Evolutionary conservation across 1,140 invertebrate genomes (phyloP).

Genomic region (Pseudomyrmex dendroicus): DNA sequence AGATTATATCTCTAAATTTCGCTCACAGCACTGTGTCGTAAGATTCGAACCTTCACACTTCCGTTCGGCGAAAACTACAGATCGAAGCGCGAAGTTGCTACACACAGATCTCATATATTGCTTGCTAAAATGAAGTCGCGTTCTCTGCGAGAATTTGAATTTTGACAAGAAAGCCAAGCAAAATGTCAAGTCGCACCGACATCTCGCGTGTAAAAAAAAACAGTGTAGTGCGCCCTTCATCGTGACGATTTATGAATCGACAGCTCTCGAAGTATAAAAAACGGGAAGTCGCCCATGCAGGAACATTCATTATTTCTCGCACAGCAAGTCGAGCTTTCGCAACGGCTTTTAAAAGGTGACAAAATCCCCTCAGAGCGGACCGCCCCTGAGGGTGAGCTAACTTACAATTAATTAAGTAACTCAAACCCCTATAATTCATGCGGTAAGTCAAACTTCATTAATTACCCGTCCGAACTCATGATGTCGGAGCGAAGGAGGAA

Average conservation of each 20-base stretch:
- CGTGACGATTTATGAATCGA: conserved; percentile 62
- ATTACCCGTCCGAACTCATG: conserved; percentile 74
- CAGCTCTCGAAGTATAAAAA: background rate
- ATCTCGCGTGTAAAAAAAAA: too few relatives aligned
- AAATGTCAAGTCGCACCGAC: too few relatives aligned
- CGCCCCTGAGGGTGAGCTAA: conserved; percentile 73
- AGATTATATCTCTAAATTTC: too few relatives aligned
- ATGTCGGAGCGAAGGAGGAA: conserved; percentile 57
- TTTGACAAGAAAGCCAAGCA: too few relatives aligned
- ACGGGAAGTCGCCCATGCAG: conserved; percentile 50
- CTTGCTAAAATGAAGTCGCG: too few relatives aligned
- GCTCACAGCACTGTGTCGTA: too few relatives aligned
- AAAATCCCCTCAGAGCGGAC: conserved; percentile 79
- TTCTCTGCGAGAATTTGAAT: too few relatives aligned
- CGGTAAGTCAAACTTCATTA: conserved; percentile 84
- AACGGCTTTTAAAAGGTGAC: conserved; percentile 82
- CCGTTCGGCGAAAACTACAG: too few relatives aligned
- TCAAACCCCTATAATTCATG: conserved; percentile 80
- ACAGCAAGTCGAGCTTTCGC: conserved; percentile 66
- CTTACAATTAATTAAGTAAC: conserved; percentile 84
- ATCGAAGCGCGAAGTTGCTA: too few relatives aligned
- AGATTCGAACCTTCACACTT: too few relatives aligned
- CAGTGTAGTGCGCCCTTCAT: background rate
- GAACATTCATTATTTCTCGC: conserved; percentile 66
- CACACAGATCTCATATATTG: too few relatives aligned